Base-by-base conservation (phyloP, 2,797 vertebrate species). In the Channallabes apus region DNA sequence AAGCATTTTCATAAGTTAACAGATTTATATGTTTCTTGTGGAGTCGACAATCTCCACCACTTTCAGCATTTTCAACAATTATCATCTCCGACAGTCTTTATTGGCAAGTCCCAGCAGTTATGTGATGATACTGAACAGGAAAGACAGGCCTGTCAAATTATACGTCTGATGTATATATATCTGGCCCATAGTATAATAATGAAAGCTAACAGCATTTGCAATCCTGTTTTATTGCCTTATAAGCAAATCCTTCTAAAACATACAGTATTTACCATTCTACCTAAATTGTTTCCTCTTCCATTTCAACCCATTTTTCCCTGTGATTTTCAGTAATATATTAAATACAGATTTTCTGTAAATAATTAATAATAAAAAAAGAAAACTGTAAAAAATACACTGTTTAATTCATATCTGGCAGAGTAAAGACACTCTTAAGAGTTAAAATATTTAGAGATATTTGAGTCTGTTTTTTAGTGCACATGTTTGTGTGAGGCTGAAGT, bases 381-480 rank as follows among this genome's bases (percentile, higher is more conserved):
- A 46, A 46, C 46, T 2, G 46, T 46, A 38, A 46, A 46, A 46
- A 12, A n/a, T 41, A 59, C 27, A n/a, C 32, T 67, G 35, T 35
- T 68, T 38, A 69, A 62, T 38, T 1, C 12, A 27, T 64, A 80
- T 29, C 51, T 51, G n/a, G 32, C 56, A 78, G 77, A 65, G 35
- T 51, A 80, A 59, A 59, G 6, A 54, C 64, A 58, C 24, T 46
- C 59, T 87, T 89, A 91, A 90, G 90, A 90, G 89, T 86, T 86
- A 38, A 6, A 84, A 35, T 71, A 46, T 91, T 88, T 89, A 90
- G 86, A 88, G n/a, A 12, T 38, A 62, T 79, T 8, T 38, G 58
- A 90, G 51, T 65, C 54, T 51, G 12, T 89, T 87, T 89, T 91
- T 91, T 84, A 86, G 90, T 6, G 2, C 20, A 68, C 77, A 79